These are phyloP conservation scores for Bellardia bayeri DNA, from an alignment of 2,888 invertebrate species.

Conservation along the genomic window DNA sequence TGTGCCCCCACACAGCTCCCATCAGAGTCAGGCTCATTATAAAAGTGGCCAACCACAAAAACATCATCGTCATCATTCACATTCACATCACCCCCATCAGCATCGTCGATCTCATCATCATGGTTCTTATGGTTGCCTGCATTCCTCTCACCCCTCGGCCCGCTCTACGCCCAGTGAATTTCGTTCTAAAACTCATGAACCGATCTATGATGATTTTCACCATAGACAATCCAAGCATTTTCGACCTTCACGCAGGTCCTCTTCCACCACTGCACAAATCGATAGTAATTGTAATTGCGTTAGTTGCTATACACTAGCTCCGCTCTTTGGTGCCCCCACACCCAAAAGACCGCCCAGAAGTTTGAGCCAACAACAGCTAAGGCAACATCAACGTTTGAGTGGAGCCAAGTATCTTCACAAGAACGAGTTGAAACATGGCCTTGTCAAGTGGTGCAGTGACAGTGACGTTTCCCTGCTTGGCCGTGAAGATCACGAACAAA, in stretches of 20 bases:
- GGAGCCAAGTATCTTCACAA: constrained; percentile 72
- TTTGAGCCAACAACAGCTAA: constrained; percentile 82
- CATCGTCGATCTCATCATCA: constrained; percentile 57
- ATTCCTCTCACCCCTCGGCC: constrained; percentile 28
- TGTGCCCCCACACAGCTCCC: constrained; percentile 60
- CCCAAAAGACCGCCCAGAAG: constrained; percentile 80
- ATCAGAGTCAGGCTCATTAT: constrained; percentile 66
- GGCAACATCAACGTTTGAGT: constrained; percentile 80
- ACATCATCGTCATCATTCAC: constrained; percentile 57
- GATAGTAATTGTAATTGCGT: constrained; percentile 80
- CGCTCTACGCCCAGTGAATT: constrained; percentile 36
- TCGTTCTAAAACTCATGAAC: constrained; percentile 47
- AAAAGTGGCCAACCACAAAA: constrained; percentile 69
- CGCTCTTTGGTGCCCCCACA: constrained; percentile 79
- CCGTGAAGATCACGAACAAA: constrained; percentile 69
- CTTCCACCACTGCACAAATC: constrained; percentile 39
- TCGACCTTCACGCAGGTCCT: constrained; percentile 48
- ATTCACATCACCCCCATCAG: constrained; percentile 2
- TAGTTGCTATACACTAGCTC: constrained; percentile 82
- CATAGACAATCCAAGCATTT: background rate
- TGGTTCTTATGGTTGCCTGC: constrained; percentile 43
- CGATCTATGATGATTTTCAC: constrained; percentile 25
- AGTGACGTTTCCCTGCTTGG: constrained; percentile 81
- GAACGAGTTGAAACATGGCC: constrained; percentile 45
- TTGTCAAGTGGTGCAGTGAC: constrained; percentile 83